phyloP scores from a whole-genome alignment of 2,888 invertebrate species.

The Taphrorychus bicolor region DNA sequence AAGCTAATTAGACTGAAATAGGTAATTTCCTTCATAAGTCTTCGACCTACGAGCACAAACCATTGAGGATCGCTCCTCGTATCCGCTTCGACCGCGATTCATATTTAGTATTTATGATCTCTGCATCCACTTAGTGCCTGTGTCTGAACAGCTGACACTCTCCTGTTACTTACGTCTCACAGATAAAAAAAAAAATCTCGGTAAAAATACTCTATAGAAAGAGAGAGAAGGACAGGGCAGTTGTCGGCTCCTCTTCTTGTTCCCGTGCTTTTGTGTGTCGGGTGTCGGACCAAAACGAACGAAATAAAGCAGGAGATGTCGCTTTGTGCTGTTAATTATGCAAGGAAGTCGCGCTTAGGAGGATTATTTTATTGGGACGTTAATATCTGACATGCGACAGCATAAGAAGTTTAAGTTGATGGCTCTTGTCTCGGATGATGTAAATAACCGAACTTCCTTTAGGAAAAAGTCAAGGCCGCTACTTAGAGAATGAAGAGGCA shows the following conservation, averaged over 20 bases:
- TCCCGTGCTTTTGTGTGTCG: slow-evolving; percentile 17
- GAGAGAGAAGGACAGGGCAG: no score
- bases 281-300: neutral
- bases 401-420: neutral
- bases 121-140: slow-evolving; percentile 51
- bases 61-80: slow-evolving; percentile 10
- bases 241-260: slow-evolving; percentile 11
- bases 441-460: no score
- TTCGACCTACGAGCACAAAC: no score
- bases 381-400: slow-evolving; percentile 4
- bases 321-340: slow-evolving; percentile 37
- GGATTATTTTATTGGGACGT: slow-evolving; percentile 26
- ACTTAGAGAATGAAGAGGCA: neutral
- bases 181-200: slow-evolving; percentile 34
- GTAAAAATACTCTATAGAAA: slow-evolving; percentile 39
- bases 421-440: no score
- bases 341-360: slow-evolving; percentile 35
- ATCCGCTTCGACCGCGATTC: slow-evolving; percentile 40
- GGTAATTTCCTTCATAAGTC: no score
- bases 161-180: slow-evolving; percentile 34
- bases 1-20: no score
- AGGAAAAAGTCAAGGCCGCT: neutral
- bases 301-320: slow-evolving; percentile 33
- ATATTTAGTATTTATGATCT: slow-evolving; percentile 52
- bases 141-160: slow-evolving; percentile 50